Conservation (phyloP, 2,888 invertebrate species). For the Tiliacea aurago region DNA sequence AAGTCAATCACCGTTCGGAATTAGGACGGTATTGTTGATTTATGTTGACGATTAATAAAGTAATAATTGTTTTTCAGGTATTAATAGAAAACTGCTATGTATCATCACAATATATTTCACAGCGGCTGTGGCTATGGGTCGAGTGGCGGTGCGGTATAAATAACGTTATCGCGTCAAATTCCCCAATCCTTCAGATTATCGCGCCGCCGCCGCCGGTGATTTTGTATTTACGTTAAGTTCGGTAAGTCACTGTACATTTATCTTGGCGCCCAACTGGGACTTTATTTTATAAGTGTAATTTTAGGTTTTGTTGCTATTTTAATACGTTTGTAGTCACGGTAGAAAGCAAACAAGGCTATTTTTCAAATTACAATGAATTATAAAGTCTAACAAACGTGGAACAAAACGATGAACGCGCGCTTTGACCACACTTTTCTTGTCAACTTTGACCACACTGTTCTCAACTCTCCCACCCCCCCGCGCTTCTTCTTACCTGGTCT, state of each 20-base stretch:
- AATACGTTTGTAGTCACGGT: background rate
- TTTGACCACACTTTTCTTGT: too few species aligned
- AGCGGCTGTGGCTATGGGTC: background rate
- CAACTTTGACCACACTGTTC: too few species aligned
- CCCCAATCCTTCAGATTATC: too few species aligned
- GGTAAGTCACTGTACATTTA: constrained; percentile 59
- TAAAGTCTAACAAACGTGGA: background rate
- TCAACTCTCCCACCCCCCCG: too few species aligned
- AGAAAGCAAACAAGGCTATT: constrained; percentile 7
- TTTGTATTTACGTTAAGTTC: constrained; percentile 62
- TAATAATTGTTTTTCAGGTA: constrained; percentile 5
- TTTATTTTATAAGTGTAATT: constrained; percentile 29
- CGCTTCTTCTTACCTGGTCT: too few species aligned
- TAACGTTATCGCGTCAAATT: constrained; percentile 59
- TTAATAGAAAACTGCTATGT: background rate
- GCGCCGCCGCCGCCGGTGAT: constrained; percentile 33
- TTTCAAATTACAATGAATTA: background rate
- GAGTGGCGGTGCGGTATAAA: constrained; percentile 56
- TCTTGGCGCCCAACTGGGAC: constrained; percentile 62
- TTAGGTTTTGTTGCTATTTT: background rate
- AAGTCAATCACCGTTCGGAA: constrained; percentile 35
- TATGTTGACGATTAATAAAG: constrained; percentile 12
- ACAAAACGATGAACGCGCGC: background rate
- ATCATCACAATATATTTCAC: constrained; percentile 9
- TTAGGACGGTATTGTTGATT: constrained; percentile 8